These are phyloP conservation scores for Myotis findleyi DNA, from an alignment of 2,797 vertebrate species.

Conservation along the genomic window DNA sequence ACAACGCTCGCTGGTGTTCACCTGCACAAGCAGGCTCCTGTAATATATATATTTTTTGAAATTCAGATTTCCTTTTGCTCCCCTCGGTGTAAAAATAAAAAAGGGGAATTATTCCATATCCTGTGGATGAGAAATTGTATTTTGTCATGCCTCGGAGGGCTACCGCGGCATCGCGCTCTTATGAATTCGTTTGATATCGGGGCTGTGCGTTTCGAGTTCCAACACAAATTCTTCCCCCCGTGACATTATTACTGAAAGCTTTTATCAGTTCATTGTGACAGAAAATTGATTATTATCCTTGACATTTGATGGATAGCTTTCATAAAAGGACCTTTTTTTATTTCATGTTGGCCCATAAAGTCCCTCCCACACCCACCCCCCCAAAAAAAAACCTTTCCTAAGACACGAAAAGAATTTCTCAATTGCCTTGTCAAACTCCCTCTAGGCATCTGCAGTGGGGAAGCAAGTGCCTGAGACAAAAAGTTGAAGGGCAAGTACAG, in stretches of 20 bases:
- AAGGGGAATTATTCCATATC: slow-evolving; percentile 89
- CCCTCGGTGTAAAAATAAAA: slow-evolving; percentile 81
- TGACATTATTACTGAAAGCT: slow-evolving; percentile 93
- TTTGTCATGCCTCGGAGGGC: slow-evolving; percentile 94
- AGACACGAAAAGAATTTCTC: slow-evolving; percentile 66
- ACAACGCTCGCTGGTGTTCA: slow-evolving; percentile 87
- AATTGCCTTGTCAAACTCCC: slow-evolving; percentile 37
- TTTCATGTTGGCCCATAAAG: slow-evolving; percentile 78
- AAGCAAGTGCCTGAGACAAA: neutral
- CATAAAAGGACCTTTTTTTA: slow-evolving; percentile 89
- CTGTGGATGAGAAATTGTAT: slow-evolving; percentile 90
- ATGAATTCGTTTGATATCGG: slow-evolving; percentile 93
- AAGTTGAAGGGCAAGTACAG: neutral
- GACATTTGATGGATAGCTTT: slow-evolving; percentile 98
- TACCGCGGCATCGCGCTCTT: slow-evolving; percentile 89
- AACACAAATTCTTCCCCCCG: slow-evolving; percentile 94
- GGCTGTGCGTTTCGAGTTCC: slow-evolving; percentile 88
- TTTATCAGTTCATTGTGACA: slow-evolving; percentile 96
- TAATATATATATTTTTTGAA: slow-evolving; percentile 81
- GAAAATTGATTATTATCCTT: slow-evolving; percentile 98
- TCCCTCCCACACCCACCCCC: slow-evolving; percentile 27
- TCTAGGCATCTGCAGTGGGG: neutral
- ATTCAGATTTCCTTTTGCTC: slow-evolving; percentile 86
- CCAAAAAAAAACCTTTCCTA: slow-evolving; percentile 72
- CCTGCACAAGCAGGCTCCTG: slow-evolving; percentile 86